phyloP scores from a whole-genome alignment of 1,140 invertebrate species.

The Cydia splendana region DNA sequence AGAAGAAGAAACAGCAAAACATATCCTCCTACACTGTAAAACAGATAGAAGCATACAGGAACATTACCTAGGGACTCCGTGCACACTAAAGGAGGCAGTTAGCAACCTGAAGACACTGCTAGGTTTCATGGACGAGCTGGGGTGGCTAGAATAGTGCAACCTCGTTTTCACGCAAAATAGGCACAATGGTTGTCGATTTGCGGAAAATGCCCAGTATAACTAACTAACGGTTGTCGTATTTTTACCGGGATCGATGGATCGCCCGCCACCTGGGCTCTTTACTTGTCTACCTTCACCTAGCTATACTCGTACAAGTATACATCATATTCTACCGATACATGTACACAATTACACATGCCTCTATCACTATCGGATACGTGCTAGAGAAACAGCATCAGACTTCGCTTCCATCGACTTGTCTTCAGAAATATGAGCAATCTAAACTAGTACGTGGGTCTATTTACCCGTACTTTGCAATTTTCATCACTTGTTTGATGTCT shows the following conservation, averaged over 20 bases:
- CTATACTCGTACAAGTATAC: neutral
- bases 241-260: constrained; percentile 65
- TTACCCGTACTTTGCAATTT: neutral
- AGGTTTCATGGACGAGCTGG: no score
- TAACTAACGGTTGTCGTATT: constrained; percentile 64
- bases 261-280: constrained; percentile 62
- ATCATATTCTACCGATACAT: neutral
- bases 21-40: no score
- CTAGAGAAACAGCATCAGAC: neutral
- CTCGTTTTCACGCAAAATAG: no score
- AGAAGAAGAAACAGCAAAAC: no score
- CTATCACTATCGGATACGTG: neutral
- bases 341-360: neutral
- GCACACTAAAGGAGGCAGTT: no score
- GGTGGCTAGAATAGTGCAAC: no score
- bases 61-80: no score
- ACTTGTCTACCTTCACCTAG: constrained; percentile 44
- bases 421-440: neutral
- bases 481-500: neutral
- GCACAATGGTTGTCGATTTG: no score
- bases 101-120: no score
- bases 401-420: neutral
- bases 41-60: no score
- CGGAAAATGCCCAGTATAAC: no score
- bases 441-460: neutral